Base-by-base conservation (phyloP, 1,140 invertebrate species). In the Rhizoglyphus robini region DNA sequence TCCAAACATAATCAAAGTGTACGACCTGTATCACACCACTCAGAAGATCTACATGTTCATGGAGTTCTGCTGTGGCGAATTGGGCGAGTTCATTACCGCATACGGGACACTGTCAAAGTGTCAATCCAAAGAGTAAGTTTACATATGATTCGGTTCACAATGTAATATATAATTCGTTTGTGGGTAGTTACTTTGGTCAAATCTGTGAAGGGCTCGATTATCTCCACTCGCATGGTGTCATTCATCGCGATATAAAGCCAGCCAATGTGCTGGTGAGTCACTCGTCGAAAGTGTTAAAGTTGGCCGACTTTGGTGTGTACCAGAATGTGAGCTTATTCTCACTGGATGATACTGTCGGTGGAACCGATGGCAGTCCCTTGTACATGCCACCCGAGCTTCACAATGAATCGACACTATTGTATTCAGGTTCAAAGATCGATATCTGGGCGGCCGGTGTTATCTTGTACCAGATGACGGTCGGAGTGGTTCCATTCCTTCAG, bases 231-330 rank as follows among this genome's bases (percentile, higher is more conserved):
- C 86, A 88, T 77, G 85, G 94, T 58, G 89, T 99, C 25, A 84
- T 99, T 67, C 96, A 99, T 76, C 98, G 99, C 79, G 96, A 99
- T 77, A 97, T 99, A 60, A 99, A 99, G 79, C 96, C 96, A 29
- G 93, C 93, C 54, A 99, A 99, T 80, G 80, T 99, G 59, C 79
- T 99, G 8, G 78, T 99, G 18, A 90, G 91, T 0, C n/a, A n/a
- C n/a, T n/a, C n/a, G 81, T 88, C 34, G 88, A 96, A 74, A 86
- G 88, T 70, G 36, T 78, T 99, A 54, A 99, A 99, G 81, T 98
- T 99, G 69, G 94, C 90, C 59, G 96, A 99, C 79, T 88, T 99
- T 78, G 96, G 96, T 65, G 95, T 98, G 41, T 95, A 94, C 38
- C 95, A 98, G 25, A 32, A 36, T 18, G 15, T 73, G 2, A 65